A percentile compares a stretch with the other conserved stretches of the same genome.
phyloP scores from a whole-genome alignment of 2,888 invertebrate genomes.

The Ramazzottius varieornatus region DNA sequence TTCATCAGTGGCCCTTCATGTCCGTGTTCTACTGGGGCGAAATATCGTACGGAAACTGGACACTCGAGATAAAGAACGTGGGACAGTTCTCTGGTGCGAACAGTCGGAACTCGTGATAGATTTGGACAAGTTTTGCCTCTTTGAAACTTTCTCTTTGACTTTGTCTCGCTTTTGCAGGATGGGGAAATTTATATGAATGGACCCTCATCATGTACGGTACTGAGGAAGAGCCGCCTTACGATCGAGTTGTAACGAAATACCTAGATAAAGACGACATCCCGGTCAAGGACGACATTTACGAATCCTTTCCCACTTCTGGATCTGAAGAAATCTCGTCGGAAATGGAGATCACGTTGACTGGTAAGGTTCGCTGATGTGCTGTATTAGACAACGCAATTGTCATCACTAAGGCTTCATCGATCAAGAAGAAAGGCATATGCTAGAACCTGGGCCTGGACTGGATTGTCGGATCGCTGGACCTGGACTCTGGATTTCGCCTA shows the following conservation, averaged over 20 bases:
- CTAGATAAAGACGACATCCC: neutral
- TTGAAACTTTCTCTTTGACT: no score
- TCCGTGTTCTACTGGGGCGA: conserved; percentile 96
- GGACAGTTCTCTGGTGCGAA: conserved; percentile 55
- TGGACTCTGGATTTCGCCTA: no score
- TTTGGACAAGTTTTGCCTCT: neutral
- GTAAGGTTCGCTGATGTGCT: no score
- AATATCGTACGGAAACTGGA: conserved; percentile 71
- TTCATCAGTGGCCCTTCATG: conserved; percentile 97
- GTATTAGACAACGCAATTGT: no score
- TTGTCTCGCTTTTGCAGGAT: conserved; percentile 31
- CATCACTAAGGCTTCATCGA: no score
- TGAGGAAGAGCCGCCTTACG: conserved; percentile 26
- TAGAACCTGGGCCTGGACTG: no score
- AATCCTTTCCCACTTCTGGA: no score
- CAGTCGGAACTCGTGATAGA: neutral
- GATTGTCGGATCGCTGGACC: no score
- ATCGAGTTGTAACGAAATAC: neutral
- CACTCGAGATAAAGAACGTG: conserved; percentile 77
- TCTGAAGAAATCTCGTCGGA: neutral
- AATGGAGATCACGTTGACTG: neutral
- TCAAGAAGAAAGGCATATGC: no score
- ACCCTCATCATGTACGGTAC: conserved; percentile 75
- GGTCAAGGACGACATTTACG: no score
- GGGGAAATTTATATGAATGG: conserved; percentile 72